Conservation (phyloP, 2,888 invertebrate species). For the Tetragonula carbonaria region DNA sequence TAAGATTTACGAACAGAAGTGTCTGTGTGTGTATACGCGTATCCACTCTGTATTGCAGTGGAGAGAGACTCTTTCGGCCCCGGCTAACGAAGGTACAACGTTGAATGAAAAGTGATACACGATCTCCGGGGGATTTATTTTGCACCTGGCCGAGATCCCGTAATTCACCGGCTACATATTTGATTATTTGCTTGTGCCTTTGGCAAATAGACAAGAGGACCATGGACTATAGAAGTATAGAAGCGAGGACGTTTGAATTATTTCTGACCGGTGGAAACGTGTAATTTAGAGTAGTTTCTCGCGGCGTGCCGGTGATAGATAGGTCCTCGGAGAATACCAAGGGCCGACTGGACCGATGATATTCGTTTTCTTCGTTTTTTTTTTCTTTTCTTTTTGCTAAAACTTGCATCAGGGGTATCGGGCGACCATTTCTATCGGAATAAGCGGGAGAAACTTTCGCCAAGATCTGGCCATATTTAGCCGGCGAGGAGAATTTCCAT, state of each 20-base stretch:
- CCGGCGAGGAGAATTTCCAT: neutral
- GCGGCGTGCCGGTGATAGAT: conserved; percentile 18
- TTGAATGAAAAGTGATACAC: conserved; percentile 57
- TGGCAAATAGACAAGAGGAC: conserved; percentile 28
- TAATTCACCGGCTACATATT: conserved; percentile 39
- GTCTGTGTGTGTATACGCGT: neutral
- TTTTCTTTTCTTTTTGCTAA: neutral
- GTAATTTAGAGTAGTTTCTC: conserved; percentile 35
- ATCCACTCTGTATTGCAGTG: too few species aligned
- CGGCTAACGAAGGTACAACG: conserved; percentile 54
- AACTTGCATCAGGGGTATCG: neutral
- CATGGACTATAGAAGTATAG: conserved; percentile 20
- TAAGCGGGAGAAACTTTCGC: neutral
- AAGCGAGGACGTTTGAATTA: conserved; percentile 39
- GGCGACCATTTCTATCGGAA: neutral
- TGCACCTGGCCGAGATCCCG: neutral
- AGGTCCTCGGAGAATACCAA: conserved; percentile 18
- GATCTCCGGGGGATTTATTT: conserved; percentile 59
- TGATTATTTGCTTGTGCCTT: conserved; percentile 52
- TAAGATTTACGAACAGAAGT: neutral
- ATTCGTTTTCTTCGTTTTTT: too few species aligned
- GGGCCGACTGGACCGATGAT: too few species aligned
- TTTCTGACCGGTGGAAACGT: conserved; percentile 27
- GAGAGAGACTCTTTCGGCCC: neutral
- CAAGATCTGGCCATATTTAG: neutral